Base-by-base conservation (phyloP, 2,113 vertebrate species). In the Sinocyclocheilus maitianheensis region DNA sequence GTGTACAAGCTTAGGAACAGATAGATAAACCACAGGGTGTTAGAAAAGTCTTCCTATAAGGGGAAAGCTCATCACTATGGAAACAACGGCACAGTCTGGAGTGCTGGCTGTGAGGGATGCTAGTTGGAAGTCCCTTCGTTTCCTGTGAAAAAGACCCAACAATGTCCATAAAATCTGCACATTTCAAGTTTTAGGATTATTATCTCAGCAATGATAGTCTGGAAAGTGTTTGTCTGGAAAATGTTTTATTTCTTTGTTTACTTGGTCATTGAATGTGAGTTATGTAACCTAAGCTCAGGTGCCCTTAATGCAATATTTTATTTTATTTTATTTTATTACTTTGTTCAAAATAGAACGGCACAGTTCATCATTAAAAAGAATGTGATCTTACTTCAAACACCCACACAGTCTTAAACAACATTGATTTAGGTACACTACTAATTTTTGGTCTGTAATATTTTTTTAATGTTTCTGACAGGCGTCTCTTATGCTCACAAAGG, bases 11-110 rank as follows among this genome's bases (percentile, higher is more conserved):
- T 80, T 63, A 60, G 2, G 67, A 81, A 81, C 62, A 84, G 74
- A 69, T 30, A 83, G 46, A 67, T 67, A 74, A 85, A 75, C 86
- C 83, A 87, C 86, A 87, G 85, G 53, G 76, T 62, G 53, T 78
- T 74, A 26, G 24, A 72, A 83, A 43, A 85, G 26, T 80, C 77
- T 62, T 69, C 30, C 77, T n/a, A 48, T 77, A 48, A 43, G 40
- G 11, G 77, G 67, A 34, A 51, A 84, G 63, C 87, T 81, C 75
- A 85, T 89, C 76, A 30, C 88, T 89, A 86, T 89, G 88, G 84
- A 71, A 89, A 89, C 88, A 12, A 78, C 67, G 72, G 84, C 55
- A 67, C 40, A 77, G 86, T 84, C 86, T 85, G 48, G 76, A 83
- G 34, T 24, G 22, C 34, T 53, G 51, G 80, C 85, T 71, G 74